A percentile compares a stretch with the other conserved stretches of the same genome.
Conservation (phyloP, 2,888 invertebrate species). For the Drosophila fulvimacula region DNA sequence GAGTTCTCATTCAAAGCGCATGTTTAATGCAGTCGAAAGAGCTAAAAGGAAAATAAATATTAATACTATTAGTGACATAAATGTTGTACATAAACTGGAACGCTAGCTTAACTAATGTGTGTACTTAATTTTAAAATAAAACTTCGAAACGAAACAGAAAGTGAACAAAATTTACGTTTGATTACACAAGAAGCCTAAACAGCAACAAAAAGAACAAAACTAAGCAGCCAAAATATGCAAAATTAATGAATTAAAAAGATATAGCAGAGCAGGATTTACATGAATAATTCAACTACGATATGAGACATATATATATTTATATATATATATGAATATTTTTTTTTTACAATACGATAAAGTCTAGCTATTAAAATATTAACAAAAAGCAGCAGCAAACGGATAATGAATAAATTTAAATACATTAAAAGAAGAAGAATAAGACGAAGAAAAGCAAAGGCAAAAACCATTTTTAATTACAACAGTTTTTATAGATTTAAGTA, state of each 20-base stretch:
- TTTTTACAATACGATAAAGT: conserved; percentile 47
- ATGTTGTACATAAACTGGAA: conserved; percentile 74
- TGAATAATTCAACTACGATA: conserved; percentile 9
- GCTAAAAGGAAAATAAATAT: conserved; percentile 13
- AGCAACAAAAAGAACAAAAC: conserved; percentile 26
- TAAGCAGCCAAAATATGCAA: conserved; percentile 59
- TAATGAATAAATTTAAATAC: conserved; percentile 34
- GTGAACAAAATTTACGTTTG: conserved; percentile 28
- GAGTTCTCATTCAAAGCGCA: not conserved
- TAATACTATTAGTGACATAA: conserved; percentile 72
- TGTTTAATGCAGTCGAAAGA: not conserved
- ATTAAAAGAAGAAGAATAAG: conserved; percentile 15
- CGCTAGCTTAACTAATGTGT: conserved; percentile 58
- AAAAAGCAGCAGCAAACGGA: conserved; percentile 18
- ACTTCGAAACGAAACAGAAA: not conserved
- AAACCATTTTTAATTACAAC: conserved; percentile 71
- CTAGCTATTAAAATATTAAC: conserved; percentile 52
- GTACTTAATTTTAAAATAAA: conserved; percentile 57
- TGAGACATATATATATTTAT: conserved; percentile 16
- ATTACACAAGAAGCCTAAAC: conserved; percentile 57
- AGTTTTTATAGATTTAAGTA: conserved; percentile 66
- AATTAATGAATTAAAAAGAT: conserved; percentile 14
- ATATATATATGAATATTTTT: conserved; percentile 34
- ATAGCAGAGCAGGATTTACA: conserved; percentile 34
- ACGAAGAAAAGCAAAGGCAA: conserved; percentile 10